A percentile compares a stretch with the other conserved stretches of the same genome.
These are phyloP conservation scores for Mactra quadrangularis DNA, from an alignment of 1,140 invertebrate species.

Conservation along the genomic window DNA sequence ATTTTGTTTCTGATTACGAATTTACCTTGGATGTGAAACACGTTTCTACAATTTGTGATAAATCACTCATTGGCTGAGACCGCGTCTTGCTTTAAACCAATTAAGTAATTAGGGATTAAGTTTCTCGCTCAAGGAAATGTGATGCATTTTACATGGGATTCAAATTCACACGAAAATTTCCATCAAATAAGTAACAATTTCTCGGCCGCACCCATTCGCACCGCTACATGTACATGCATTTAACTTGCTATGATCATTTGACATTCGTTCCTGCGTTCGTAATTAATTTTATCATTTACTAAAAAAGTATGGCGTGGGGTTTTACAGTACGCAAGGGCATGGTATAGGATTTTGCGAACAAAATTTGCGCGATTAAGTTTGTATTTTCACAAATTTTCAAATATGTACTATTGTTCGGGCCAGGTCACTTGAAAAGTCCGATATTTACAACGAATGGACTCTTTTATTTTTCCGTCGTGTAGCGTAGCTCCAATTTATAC, in stretches of 20 bases:
- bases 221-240: constrained; percentile 1
- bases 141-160: too few species aligned
- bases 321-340: background rate
- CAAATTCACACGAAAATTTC: too few species aligned
- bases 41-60: too few species aligned
- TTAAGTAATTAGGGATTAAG: too few species aligned
- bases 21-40: too few species aligned
- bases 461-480: background rate
- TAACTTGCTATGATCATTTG: background rate
- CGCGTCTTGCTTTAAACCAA: too few species aligned
- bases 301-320: background rate
- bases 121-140: too few species aligned
- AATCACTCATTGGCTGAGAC: too few species aligned
- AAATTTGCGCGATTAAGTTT: background rate
- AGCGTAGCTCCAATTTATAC: background rate
- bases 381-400: background rate
- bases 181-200: too few species aligned
- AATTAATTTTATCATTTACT: background rate
- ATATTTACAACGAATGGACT: constrained; percentile 7
- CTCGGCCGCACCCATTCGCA: too few species aligned
- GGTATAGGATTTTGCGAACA: background rate
- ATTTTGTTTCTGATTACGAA: too few species aligned
- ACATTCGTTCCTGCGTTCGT: background rate
- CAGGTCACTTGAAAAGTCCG: constrained; percentile 26
- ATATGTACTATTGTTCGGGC: constrained; percentile 10